phyloP scores from a whole-genome alignment of 2,888 invertebrate species.

The Hartigia nigra region DNA sequence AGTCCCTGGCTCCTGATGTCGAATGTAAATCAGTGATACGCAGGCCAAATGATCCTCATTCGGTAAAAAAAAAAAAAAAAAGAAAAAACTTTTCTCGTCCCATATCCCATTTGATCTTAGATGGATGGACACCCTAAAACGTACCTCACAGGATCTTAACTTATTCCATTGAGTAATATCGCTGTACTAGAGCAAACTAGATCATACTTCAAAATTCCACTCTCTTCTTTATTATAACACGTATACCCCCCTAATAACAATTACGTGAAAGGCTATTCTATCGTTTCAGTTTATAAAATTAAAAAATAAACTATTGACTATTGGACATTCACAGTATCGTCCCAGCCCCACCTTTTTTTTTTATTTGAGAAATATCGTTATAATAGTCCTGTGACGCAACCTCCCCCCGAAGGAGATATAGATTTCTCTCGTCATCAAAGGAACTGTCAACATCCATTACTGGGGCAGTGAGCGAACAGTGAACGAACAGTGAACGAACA shows the following conservation, averaged over 20 bases:
- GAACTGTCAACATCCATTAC: conserved; percentile 48
- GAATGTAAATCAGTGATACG: conserved; percentile 44
- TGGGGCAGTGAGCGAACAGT: conserved; percentile 34
- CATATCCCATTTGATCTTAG: neutral
- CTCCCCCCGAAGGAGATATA: neutral
- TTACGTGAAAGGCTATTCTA: neutral
- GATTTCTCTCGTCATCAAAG: conserved; percentile 38
- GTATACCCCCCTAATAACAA: neutral
- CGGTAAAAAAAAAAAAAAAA: conserved; percentile 27
- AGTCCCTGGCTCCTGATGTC: conserved; percentile 24
- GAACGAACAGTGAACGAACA: conserved; percentile 32
- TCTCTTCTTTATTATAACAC: neutral
- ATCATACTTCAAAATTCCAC: neutral
- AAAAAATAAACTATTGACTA: neutral
- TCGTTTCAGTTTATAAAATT: neutral
- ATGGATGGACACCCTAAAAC: neutral
- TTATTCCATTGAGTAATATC: neutral
- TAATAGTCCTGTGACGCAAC: neutral
- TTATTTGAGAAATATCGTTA: neutral
- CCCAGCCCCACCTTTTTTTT: neutral
- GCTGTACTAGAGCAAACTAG: neutral
- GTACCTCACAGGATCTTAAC: neutral
- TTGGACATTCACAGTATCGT: neutral
- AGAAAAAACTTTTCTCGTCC: neutral
- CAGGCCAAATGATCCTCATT: conserved; percentile 35